Evolutionary conservation across 2,797 vertebrate species (phyloP), one percentile per base, ranked within the genome.

Genomic region (Eurystomus glaucurus): DNA sequence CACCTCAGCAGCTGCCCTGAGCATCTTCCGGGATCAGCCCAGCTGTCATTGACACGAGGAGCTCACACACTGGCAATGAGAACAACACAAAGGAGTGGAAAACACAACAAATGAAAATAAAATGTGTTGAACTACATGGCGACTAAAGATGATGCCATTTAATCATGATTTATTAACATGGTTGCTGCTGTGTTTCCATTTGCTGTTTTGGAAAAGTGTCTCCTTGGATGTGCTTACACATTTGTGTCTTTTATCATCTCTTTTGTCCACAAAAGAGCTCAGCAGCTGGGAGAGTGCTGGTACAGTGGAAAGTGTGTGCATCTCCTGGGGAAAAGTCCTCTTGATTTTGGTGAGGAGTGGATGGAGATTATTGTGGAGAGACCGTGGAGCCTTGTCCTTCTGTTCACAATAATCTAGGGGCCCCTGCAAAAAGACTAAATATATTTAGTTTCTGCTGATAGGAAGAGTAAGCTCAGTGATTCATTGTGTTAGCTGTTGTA

Each of bases 91-190:
- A 93, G 23, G 11, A 60, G 21, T 14, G 72, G 45, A 83, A 93
- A 94, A n/a, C 10, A 52, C 25, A 58, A 10, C 4, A 41, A n/a
- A 71, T 25, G 11, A n/a, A 48, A 80, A 80, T n/a, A n/a, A 88
- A 93, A 60, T 8, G 4, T 26, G 7, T 60, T 89, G 25, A 9
- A 76, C 85, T 69, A 35, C 0, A 1, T 19, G 4, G 11, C 57
- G 33, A 21, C 33, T 75, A 61, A 65, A 79, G 31, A 52, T 29
- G 33, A 29, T n/a, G 57, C 12, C 10, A n/a, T 77, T 85, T 83
- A 60, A 43, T 48, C 0, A 0, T 71, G 48, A 64, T 77, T 93
- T 83, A 79, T 79, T 52, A 76, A 37, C 15, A 19, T 0, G 0
- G 10, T 64, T 81, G 25, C 48, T 85, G 64, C 55, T 33, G 26